These are phyloP conservation scores for Trichopria drosophilae DNA, from an alignment of 2,888 invertebrate species.

Conservation along the genomic window DNA sequence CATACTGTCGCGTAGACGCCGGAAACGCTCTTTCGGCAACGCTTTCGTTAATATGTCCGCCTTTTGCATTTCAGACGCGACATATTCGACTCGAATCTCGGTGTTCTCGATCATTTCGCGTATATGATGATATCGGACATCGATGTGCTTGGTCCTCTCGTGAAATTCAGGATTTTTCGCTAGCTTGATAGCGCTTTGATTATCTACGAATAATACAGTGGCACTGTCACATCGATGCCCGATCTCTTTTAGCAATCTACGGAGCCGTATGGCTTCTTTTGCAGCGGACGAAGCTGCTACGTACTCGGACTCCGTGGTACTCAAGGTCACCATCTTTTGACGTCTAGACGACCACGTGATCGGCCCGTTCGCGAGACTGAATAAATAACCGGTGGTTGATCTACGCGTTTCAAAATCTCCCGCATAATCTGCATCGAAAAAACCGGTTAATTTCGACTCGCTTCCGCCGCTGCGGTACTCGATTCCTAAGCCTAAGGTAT, in stretches of 20 bases:
- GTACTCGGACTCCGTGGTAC: conserved; percentile 17
- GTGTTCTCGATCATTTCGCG: background rate
- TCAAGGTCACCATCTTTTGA: conserved; percentile 7
- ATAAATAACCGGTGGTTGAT: conserved; percentile 9
- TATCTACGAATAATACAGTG: conserved; percentile 5
- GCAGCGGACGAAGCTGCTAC: conserved; percentile 7
- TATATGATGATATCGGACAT: conserved; percentile 11
- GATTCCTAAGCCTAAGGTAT: too few species aligned
- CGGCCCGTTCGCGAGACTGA: background rate
- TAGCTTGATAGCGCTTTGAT: conserved; percentile 14
- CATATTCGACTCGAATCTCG: conserved; percentile 7
- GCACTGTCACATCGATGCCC: conserved; percentile 4
- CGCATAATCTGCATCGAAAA: conserved; percentile 18
- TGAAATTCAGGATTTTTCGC: conserved; percentile 12
- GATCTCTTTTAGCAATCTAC: conserved; percentile 8
- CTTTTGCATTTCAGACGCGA: conserved; percentile 6
- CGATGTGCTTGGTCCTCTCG: conserved; percentile 20
- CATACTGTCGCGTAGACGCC: conserved; percentile 2
- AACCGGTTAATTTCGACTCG: too few species aligned
- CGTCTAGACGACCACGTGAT: conserved; percentile 7
- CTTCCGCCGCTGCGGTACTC: conserved; percentile 7
- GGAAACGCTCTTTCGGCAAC: conserved; percentile 3
- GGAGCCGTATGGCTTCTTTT: conserved; percentile 9
- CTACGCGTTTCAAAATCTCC: conserved; percentile 8
- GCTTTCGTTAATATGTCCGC: conserved; percentile 22